Base-by-base conservation (phyloP, 2,888 invertebrate genomes). In the Crossocerus cetratus region DNA sequence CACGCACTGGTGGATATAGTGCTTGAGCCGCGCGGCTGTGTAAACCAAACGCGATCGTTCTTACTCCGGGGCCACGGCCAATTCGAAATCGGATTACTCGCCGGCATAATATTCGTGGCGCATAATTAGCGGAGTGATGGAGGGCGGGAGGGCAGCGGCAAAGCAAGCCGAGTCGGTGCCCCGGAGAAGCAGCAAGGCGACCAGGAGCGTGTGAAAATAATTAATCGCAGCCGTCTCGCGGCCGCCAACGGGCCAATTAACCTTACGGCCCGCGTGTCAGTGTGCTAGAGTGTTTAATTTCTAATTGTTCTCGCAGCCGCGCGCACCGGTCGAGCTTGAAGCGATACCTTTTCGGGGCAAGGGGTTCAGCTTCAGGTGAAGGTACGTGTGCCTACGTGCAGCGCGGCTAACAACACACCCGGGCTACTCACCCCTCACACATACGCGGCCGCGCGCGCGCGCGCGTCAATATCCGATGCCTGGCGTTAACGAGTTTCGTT, bases 151-250 rank as follows among this genome's bases (percentile, higher is more conserved):
- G 61, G 20, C 22, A 32, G 59, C 16, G 55, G 42, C 14, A 49
- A 62, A 32, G 5, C n/a, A 49, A 49, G 49, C 3, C 1, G 49
- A 3, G 49, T 16, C 14, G 49, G 14, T 5, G 16, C 14, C 16
- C 16, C 1, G n/a, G 14, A 49, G 13, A 49, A 16, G 49, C 4
- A n/a, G 11, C 2, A 3, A 14, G 5, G 5, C 2, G 49, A 45
- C 3, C 8, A 21, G 65, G 59, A 71, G 67, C 22, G 69, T 71
- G 78, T 69, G 74, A 81, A 77, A 75, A 77, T 77, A 77, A 81
- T 82, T 82, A 81, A 81, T 81, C 69, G 72, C 72, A 42, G 22
- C 43, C 57, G 72, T 72, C 69, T 70, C 68, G 66, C 61, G n/a
- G 54, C 69, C 67, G 64, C 71, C 61, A 74, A 65, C 70, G 58